Base-by-base conservation (phyloP, 1,140 invertebrate species). In the Cecropterus lyciades region DNA sequence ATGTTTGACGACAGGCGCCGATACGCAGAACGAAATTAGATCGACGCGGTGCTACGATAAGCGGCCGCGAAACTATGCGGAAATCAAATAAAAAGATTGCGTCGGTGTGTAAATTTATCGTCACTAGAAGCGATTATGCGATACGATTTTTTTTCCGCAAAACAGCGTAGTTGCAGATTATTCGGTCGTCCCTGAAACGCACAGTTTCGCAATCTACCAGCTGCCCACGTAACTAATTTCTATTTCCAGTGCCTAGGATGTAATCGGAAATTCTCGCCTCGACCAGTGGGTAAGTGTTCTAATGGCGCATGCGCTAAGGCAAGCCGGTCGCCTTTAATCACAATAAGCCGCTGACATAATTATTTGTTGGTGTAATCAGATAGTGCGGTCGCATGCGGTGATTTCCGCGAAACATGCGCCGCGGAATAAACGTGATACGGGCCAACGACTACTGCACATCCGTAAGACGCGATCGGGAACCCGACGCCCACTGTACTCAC, bases 71-170 rank as follows among this genome's bases (percentile, higher is more conserved):
- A 82, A 79, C 86, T 84, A 91, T 83, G 87, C 89, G 89, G 87
- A 91, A 90, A 84, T 81, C 77, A 73, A 82, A 80, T 81, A 78
- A 87, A 87, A 88, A 84, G 72, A 75, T 81, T 73, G 79, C 85
- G 85, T 87, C 72, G 77, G 78, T 77, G 80, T 84, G 79, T 82
- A 85, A 87, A 87, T 91, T 89, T 85, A 87, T 86, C 77, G 84
- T 85, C 75, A 72, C 79, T 67, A 72, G 68, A 68, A 72, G 70
- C 69, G 76, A 84, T 85, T 79, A 83, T 85, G 82, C 77, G 72
- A 69, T 74, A 69, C 65, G 64, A 15, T 77, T 85, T 84, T 80
- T n/a, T 78, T 43, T 62, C 67, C 45, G 30, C 45, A 20, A 37
- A 40, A 51, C 62, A 84, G 71, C 80, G 79, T 77, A 81, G 74